Evolutionary conservation across 2,797 vertebrate genomes (phyloP).

Genomic region (Muraenolepis orangiensis): DNA sequence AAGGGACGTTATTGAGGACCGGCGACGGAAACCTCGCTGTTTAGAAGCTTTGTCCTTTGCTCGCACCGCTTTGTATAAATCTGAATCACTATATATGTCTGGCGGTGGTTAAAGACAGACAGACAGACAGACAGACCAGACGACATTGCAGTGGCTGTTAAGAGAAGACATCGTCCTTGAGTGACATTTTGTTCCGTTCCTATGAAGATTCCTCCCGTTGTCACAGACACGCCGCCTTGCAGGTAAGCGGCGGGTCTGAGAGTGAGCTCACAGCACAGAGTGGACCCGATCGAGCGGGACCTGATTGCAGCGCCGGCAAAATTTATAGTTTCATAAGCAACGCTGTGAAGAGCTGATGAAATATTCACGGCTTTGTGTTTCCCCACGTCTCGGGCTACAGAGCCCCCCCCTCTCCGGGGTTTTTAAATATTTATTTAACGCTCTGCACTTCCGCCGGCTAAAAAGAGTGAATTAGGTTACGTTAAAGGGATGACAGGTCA

Average conservation of each 20-base stretch:
- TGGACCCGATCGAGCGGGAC: constrained; percentile 35
- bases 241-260: background rate
- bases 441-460: constrained; percentile 36
- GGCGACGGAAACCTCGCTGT: background rate
- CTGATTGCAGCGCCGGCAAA: constrained; percentile 34
- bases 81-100: background rate
- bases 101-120: background rate
- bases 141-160: background rate
- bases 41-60: background rate
- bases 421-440: constrained; percentile 56
- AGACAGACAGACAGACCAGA: background rate
- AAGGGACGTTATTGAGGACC: background rate
- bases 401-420: constrained; percentile 50
- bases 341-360: constrained; percentile 61
- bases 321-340: constrained; percentile 55
- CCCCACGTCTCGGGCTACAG: constrained; percentile 48
- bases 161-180: background rate
- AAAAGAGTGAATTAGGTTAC: constrained; percentile 46
- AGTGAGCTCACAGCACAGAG: constrained; percentile 7
- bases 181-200: background rate
- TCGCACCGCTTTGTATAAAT: background rate
- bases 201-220: background rate
- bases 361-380: constrained; percentile 62
- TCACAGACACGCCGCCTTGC: background rate
- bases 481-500: constrained; percentile 39